phyloP scores from a whole-genome alignment of 1,140 invertebrate species.

The Procambarus virginalis region DNA sequence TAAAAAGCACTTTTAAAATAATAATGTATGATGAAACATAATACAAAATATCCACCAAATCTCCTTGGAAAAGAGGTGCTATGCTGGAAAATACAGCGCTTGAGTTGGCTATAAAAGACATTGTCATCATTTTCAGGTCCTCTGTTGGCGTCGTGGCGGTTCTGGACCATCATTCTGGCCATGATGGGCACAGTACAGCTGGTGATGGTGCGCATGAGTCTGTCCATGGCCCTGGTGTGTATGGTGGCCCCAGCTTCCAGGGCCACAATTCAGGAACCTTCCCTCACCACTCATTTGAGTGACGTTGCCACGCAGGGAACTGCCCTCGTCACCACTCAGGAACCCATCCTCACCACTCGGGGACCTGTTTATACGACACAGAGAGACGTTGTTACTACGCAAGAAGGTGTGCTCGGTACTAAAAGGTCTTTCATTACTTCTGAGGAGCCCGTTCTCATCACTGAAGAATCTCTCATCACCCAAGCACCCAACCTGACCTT shows the following conservation, averaged over 20 bases:
- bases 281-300: neutral
- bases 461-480: too few species aligned
- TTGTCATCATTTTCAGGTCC: neutral
- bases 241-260: constrained; percentile 5
- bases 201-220: constrained; percentile 36
- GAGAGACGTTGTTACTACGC: too few species aligned
- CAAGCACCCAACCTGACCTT: too few species aligned
- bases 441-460: too few species aligned
- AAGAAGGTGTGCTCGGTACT: too few species aligned
- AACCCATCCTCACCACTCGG: neutral
- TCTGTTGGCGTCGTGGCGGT: constrained; percentile 33
- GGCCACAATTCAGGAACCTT: neutral
- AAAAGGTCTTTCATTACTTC: too few species aligned
- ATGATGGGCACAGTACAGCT: constrained; percentile 30
- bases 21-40: too few species aligned
- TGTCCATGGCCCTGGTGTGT: constrained; percentile 40
- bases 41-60: too few species aligned
- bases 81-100: neutral
- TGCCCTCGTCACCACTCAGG: neutral
- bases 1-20: too few species aligned
- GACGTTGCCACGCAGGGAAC: too few species aligned
- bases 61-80: too few species aligned
- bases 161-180: constrained; percentile 32
- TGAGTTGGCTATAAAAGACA: neutral
- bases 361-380: neutral